These are phyloP conservation scores for Sanderia malayensis DNA, from an alignment of 30 jellyfish, hydroid and myxozoan species.

Conservation along the genomic window DNA sequence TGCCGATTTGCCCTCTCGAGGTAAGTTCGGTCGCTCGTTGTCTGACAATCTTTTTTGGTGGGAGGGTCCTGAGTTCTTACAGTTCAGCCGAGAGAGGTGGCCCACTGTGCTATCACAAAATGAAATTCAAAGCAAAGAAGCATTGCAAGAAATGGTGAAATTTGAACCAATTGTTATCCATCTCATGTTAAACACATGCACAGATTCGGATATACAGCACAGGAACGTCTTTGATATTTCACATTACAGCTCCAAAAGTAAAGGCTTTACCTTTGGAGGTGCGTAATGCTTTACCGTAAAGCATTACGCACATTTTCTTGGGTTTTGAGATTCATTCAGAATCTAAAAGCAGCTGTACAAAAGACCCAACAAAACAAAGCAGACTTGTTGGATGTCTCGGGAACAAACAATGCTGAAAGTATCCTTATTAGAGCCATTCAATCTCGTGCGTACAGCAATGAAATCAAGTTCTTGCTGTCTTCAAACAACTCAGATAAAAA, in stretches of 20 bases:
- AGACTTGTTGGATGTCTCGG: constrained; percentile 37
- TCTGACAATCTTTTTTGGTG: constrained; percentile 11
- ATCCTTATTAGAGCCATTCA: constrained; percentile 42
- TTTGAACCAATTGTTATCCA: constrained; percentile 25
- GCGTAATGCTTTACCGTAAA: too few relatives aligned
- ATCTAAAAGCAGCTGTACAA: constrained; percentile 32
- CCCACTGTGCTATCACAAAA: constrained; percentile 15
- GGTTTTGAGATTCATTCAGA: constrained; percentile 35
- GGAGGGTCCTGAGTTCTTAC: constrained; percentile 63
- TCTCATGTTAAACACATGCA: constrained; percentile 15
- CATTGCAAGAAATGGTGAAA: constrained; percentile 26
- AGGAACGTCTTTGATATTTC: constrained; percentile 3
- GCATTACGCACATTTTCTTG: constrained; percentile 29
- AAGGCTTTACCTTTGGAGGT: too few relatives aligned
- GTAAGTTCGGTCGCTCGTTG: constrained; percentile 1
- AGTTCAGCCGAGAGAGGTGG: constrained; percentile 18
- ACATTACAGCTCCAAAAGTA: constrained; percentile 25
- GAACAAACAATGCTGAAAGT: constrained; percentile 32
- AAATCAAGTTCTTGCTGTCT: constrained; percentile 28
- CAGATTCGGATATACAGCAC: not conserved
- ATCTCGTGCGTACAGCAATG: constrained; percentile 21
- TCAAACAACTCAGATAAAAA: constrained; percentile 7
- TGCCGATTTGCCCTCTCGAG: constrained; percentile 56
- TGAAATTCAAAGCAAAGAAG: constrained; percentile 5
- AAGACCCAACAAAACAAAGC: constrained; percentile 28